Percentiles rank a stretch among this genome's conserved stretches.
Conservation (phyloP, 2,797 vertebrate genomes). For the Phataginus tetradactyla region DNA sequence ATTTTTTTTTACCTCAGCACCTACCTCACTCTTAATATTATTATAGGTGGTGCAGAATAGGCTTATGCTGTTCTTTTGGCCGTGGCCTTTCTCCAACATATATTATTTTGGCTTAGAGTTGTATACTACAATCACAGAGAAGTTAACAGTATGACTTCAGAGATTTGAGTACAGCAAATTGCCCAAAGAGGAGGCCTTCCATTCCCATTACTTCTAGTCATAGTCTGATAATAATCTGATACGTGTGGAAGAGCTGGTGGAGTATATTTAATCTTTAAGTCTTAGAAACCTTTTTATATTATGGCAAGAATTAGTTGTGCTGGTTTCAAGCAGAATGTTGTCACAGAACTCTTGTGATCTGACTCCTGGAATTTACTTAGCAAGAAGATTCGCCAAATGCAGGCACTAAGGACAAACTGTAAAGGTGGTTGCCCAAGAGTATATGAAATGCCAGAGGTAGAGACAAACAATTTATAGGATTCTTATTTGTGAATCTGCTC, state of each 20-base stretch:
- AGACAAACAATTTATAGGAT: neutral
- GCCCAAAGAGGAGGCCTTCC: constrained; percentile 33
- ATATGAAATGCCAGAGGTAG: neutral
- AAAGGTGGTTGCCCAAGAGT: neutral
- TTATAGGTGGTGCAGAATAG: neutral
- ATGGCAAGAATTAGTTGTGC: neutral
- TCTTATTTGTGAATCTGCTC: neutral
- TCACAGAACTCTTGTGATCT: neutral
- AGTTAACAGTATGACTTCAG: neutral
- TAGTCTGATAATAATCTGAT: constrained; percentile 43
- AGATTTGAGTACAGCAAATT: neutral
- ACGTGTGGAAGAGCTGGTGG: constrained; percentile 51
- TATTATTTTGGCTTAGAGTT: neutral
- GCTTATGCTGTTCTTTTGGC: neutral
- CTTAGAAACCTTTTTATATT: neutral
- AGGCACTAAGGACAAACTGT: neutral
- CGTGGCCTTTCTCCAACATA: neutral
- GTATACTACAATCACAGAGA: neutral
- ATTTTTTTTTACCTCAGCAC: neutral
- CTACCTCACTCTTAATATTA: neutral
- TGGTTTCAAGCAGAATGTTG: neutral
- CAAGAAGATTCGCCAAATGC: neutral
- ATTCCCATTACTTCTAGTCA: constrained; percentile 7
- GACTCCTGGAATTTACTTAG: neutral
- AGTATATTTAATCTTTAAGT: neutral